Base-by-base conservation (phyloP, 2,888 invertebrate species). In the Hyppa rectilinea region DNA sequence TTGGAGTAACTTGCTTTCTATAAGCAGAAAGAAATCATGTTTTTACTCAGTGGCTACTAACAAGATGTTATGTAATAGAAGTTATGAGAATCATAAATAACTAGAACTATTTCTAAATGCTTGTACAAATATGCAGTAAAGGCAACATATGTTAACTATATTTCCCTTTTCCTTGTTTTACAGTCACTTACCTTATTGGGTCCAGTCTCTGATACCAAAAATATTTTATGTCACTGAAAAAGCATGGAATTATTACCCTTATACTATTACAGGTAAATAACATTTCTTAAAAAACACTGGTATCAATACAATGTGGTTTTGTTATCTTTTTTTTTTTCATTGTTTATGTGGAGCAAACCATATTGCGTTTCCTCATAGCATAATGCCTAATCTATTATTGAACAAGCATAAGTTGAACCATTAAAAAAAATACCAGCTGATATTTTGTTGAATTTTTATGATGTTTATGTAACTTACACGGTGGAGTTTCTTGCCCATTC, bases 181-280 rank as follows among this genome's bases (percentile, higher is more conserved):
- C 94, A 98, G 98, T 90, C 98, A 98, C 87, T 96, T 99, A 75
- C 99, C 99, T 6, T 97, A 97, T 90, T 99, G 98, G 98, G 96
- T 99, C 65, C 98, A 98, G 93, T 97, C 98, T 5, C 93, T 99
- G 85, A 97, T 98, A 88, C 99, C 99, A 80, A 97, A 97, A 92
- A 97, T 99, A 90, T 99, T 99, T 95, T 99, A 99, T 93, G 97
- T 99, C 26, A 99, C 98, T 71, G 99, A 99, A 93, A 99, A 98
- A 90, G 98, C 99, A 20, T 99, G 99, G 99, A 99, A 99, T 93
- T 99, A 98, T 93, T 99, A 98, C 95, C 99, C 99, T 17, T 98
- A 97, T 87, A 99, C 99, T 29, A 97, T 98, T 64, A 99, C 98
- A 94, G 97, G 97, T 97, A 96, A 95, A 84, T 87, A 70, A 38